Percentiles rank a stretch among this genome's conserved stretches.
Conservation (phyloP, 2,888 invertebrate genomes). For the Bombylius major region DNA sequence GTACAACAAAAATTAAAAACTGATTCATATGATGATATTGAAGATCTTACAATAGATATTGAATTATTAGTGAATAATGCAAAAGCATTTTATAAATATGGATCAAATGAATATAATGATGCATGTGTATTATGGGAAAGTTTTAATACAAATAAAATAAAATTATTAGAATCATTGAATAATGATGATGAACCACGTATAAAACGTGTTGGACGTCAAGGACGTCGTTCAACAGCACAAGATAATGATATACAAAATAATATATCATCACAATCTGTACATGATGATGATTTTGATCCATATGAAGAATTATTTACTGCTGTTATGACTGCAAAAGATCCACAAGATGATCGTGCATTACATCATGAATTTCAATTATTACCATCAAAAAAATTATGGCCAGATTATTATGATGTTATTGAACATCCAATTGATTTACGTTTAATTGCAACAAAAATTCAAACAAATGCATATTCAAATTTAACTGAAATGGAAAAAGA, state of each 20-base stretch:
- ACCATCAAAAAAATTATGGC: conserved; percentile 85
- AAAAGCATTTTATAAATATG: conserved; percentile 86
- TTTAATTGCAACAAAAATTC: conserved; percentile 82
- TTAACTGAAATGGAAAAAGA: conserved; percentile 81
- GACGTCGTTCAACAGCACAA: conserved; percentile 26
- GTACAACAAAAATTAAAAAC: conserved; percentile 96
- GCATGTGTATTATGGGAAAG: conserved; percentile 80
- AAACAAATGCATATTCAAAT: conserved; percentile 64
- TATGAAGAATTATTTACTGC: conserved; percentile 83
- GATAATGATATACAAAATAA: conserved; percentile 53
- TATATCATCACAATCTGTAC: conserved; percentile 55
- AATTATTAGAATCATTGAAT: conserved; percentile 28
- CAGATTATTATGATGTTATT: conserved; percentile 90
- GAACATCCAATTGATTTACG: conserved; percentile 90
- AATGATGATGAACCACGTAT: conserved; percentile 31
- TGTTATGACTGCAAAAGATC: conserved; percentile 73
- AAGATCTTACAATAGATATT: conserved; percentile 80
- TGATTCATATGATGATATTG: conserved; percentile 90
- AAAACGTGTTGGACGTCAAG: conserved; percentile 28
- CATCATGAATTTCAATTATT: conserved; percentile 81
- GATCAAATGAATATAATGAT: conserved; percentile 76
- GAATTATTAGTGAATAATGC: conserved; percentile 88
- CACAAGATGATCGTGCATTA: conserved; percentile 61
- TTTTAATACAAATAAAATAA: conserved; percentile 42
- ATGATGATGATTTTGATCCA: conserved; percentile 60